Conservation (phyloP, 2,888 invertebrate genomes). For the Alitta virens region DNA sequence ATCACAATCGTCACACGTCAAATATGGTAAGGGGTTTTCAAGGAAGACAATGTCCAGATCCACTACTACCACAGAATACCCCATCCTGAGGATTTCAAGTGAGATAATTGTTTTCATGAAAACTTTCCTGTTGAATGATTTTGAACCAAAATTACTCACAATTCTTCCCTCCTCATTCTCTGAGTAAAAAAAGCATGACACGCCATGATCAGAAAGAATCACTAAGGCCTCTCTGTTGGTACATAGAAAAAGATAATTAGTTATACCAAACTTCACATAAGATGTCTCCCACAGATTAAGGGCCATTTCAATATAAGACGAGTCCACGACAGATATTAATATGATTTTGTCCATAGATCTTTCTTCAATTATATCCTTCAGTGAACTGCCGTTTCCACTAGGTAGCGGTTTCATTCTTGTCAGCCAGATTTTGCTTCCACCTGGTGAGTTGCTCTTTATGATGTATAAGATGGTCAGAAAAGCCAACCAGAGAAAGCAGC, state of each 20-base stretch:
- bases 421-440: no score
- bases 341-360: no score
- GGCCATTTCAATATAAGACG: constrained; percentile 18
- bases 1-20: constrained; percentile 27
- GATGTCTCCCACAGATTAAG: constrained; percentile 20
- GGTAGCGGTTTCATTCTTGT: no score
- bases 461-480: no score
- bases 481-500: no score
- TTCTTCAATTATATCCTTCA: no score
- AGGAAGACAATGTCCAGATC: constrained; percentile 29
- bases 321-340: no score
- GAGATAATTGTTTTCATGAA: constrained; percentile 28
- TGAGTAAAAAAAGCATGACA: background rate
- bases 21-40: constrained; percentile 26
- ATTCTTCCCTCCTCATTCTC: constrained; percentile 2
- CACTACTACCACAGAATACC: constrained; percentile 19
- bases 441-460: no score
- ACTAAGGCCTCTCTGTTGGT: constrained; percentile 8
- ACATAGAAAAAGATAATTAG: constrained; percentile 24
- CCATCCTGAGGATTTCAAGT: constrained; percentile 20
- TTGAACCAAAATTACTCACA: constrained; percentile 22
- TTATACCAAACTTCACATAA: constrained; percentile 9
- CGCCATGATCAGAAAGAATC: background rate
- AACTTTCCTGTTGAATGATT: constrained; percentile 21
- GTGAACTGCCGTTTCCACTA: no score